A percentile compares a stretch with the other conserved stretches of the same genome.
phyloP scores from a whole-genome alignment of 2,797 vertebrate species.

The Tokudaia muenninki region DNA sequence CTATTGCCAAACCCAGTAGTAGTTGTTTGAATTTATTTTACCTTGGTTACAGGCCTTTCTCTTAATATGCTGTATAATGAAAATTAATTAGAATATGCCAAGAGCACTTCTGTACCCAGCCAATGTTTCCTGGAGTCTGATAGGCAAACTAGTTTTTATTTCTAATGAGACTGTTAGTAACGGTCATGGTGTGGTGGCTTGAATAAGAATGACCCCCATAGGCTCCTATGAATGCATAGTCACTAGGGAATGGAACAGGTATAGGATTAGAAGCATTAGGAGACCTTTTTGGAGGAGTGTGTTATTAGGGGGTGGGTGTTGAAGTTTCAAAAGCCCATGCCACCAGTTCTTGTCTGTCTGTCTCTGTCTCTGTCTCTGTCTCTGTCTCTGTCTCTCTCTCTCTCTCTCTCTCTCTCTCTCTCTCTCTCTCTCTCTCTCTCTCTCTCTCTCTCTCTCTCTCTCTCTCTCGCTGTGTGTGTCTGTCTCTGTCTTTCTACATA shows the following conservation, averaged over 20 bases:
- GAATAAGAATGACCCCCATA: background rate
- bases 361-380: background rate
- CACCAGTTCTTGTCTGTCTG: background rate
- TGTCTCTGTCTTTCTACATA: background rate
- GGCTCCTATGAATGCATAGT: background rate
- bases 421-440: no score
- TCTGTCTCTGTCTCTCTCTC: background rate
- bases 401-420: background rate
- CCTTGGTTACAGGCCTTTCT: background rate
- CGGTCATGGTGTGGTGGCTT: slow-evolving; percentile 7
- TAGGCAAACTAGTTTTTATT: slow-evolving; percentile 56
- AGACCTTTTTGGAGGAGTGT: background rate
- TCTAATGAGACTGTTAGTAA: slow-evolving; percentile 61
- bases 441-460: background rate
- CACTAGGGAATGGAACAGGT: background rate
- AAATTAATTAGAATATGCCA: slow-evolving; percentile 55
- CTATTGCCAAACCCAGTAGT: background rate
- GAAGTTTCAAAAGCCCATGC: background rate
- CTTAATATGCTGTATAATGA: background rate
- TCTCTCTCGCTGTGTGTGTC: no score
- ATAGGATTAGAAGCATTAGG: background rate
- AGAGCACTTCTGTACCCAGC: slow-evolving; percentile 39
- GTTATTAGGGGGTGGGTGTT: background rate
- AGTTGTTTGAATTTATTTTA: slow-evolving; percentile 42
- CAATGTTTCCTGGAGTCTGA: slow-evolving; percentile 52